These are phyloP conservation scores for Dendrolimus pini DNA, from an alignment of 2,888 invertebrate genomes.

Conservation along the genomic window DNA sequence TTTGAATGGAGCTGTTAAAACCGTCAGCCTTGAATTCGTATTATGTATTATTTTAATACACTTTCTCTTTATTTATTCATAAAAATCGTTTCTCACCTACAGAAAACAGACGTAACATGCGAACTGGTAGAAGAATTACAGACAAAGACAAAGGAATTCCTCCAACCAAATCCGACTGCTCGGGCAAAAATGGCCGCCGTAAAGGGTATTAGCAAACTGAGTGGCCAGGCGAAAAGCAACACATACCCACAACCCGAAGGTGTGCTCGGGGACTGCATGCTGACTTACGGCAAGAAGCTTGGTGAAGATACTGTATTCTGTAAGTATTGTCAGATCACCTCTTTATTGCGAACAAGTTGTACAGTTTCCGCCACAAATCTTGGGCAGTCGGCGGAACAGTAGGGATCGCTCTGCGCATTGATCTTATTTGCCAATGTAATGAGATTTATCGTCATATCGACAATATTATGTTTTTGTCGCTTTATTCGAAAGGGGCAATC, in stretches of 20 bases:
- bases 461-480: too few species aligned
- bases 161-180: slow-evolving; percentile 99
- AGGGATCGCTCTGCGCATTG: too few species aligned
- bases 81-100: slow-evolving; percentile 19
- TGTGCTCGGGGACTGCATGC: slow-evolving; percentile 97
- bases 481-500: too few species aligned
- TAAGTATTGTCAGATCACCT: slow-evolving; percentile 42
- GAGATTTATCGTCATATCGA: too few species aligned
- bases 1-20: too few species aligned
- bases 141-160: slow-evolving; percentile 97
- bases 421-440: too few species aligned
- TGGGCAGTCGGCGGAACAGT: too few species aligned
- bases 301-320: slow-evolving; percentile 97
- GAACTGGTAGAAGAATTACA: slow-evolving; percentile 98
- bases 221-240: slow-evolving; percentile 97
- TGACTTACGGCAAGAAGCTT: slow-evolving; percentile 94
- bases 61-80: too few species aligned
- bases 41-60: too few species aligned
- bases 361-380: slow-evolving; percentile 1
- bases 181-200: slow-evolving; percentile 96
- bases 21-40: too few species aligned
- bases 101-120: slow-evolving; percentile 99
- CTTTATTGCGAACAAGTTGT: neutral
- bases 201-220: slow-evolving; percentile 96
- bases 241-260: slow-evolving; percentile 99